Evolutionary conservation across 2,113 vertebrate genomes (phyloP), one percentile per base, ranked within the genome.

Genomic region (Gopherus evgoodei): DNA sequence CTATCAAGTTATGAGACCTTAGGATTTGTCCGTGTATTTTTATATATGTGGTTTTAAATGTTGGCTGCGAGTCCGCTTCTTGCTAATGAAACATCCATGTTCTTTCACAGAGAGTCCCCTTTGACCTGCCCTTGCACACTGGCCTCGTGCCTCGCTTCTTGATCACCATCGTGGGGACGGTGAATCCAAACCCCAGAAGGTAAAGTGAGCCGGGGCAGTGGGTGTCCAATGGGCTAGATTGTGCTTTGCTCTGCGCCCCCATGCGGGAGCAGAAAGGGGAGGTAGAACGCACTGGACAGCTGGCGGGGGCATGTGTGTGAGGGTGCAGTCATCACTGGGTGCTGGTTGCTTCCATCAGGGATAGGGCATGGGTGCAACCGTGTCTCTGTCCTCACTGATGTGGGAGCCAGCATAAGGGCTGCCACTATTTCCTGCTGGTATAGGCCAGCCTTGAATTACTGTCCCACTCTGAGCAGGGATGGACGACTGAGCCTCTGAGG

Each of bases 81-180:
- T 38, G 10, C 86, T 96, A 22, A 96, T 14, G 1, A 7, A 35
- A 69, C 80, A 35, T 53, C 52, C 29, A 24, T 14, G 7, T 78
- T 94, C 31, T 81, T 54, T 78, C 79, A 25, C 91, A 98, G 98
- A 90, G 65, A 50, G 93, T 98, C 11, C 98, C 98, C 65, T 98
- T 97, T 13, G 93, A 98, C 4, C 78, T 98, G 93, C 62, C 93
- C 56, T 85, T 98, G 65, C 96, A 97, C 29, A 31, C 83, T 16
- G 98, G 98, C 90, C 52, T 98, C 6, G 1, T 65, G 81, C 97
- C 98, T 54, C 97, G 97, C 88, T 59, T 98, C 95, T 85, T 98
- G 93, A 95, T 98, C 54, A 98, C 95, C 57, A 93, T 98, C 94
- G 21, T 91, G 0, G 98, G 98, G 42, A 95, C 92, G 0, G 24